Evolutionary conservation across 2,888 invertebrate species (phyloP), one percentile per base, ranked within the genome.

Genomic region (Ophraella communa): DNA sequence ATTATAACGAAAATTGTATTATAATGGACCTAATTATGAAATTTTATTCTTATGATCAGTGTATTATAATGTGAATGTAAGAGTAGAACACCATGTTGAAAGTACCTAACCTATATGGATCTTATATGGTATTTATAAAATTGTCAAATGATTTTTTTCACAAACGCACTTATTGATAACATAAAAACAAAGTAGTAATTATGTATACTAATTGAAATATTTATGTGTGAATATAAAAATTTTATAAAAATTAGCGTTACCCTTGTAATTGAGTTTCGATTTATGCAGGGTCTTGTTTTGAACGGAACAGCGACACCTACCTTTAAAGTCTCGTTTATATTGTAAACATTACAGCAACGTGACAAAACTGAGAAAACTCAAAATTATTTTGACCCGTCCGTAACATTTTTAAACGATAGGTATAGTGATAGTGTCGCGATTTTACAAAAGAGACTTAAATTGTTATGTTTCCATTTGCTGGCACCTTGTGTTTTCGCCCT

Each of bases 401-500:
- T 45, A 45, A 20, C 4, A 45, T 21, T 21, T 45, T 21, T 21
- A 45, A 21, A 10, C 20, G 30, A 30, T 49, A 33, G 17, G 17
- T 20, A 24, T 18, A 33, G 51, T 30, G 18, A 14, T 57, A 45
- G 45, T 27, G 30, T 18, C 17, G 53, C 5, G 23, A 20, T 51
- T 45, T 51, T 39, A 27, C 30, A 17, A 21, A 20, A 49, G 51
- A 23, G 4, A 45, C 58, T 51, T 3, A 11, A 51, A 79, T 47
- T 39, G 52, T 23, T 27, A 72, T 72, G 72, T 71, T 72, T 65
- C 72, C 72, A 7, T 72, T 72, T 58, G 61, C 70, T 42, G 68
- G 70, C 47, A 93, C 76, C 92, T 92, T 83, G 84, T 90, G 76
- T 87, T 88, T 78, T 92, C 92, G 79, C 24, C 70, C 69, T 57